Evolutionary conservation across 1,140 invertebrate species (phyloP), one percentile per base, ranked within the genome.

Genomic region (Chymomyza costata): DNA sequence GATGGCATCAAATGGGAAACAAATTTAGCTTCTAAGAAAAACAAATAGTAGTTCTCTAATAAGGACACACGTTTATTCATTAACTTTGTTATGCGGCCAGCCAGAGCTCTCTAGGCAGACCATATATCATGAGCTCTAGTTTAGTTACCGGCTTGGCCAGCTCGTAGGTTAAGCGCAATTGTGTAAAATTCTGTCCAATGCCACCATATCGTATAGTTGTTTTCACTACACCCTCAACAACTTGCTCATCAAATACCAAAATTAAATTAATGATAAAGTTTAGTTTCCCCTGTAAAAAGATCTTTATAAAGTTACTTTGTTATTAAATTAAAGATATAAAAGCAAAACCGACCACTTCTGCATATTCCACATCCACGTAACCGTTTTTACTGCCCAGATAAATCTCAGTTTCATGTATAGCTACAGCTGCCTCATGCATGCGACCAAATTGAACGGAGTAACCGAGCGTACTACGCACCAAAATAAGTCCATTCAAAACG

Each of bases 1-100:
- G 89, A 95, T 88, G 95, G 94, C 18, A 84, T 93, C 31, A 84
- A 88, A 54, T 95, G 93, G 93, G 54, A 85, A 5, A 37, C 30
- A 6, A 17, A 40, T 13, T 13, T 48, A n/a, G n/a, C n/a, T n/a
- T n/a, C n/a, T n/a, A 3, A 38, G 44, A 16, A 60, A 55, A 17
- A 15, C 17, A 8, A 55, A 8, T 17, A 55, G n/a, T n/a, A n/a
- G n/a, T n/a, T n/a, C n/a, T n/a, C n/a, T n/a, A n/a, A n/a, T n/a
- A n/a, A n/a, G n/a, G n/a, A n/a, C n/a, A n/a, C n/a, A n/a, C n/a
- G n/a, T n/a, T n/a, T n/a, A n/a, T n/a, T n/a, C n/a, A n/a, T n/a
- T n/a, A n/a, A n/a, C n/a, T n/a, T n/a, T n/a, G n/a, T n/a, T n/a
- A n/a, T n/a, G n/a, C n/a, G n/a, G n/a, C n/a, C n/a, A n/a, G n/a